Evolutionary conservation across 2,888 invertebrate genomes (phyloP), one percentile per base, ranked within the genome.

Genomic region (Drosophila macrothrix): DNA sequence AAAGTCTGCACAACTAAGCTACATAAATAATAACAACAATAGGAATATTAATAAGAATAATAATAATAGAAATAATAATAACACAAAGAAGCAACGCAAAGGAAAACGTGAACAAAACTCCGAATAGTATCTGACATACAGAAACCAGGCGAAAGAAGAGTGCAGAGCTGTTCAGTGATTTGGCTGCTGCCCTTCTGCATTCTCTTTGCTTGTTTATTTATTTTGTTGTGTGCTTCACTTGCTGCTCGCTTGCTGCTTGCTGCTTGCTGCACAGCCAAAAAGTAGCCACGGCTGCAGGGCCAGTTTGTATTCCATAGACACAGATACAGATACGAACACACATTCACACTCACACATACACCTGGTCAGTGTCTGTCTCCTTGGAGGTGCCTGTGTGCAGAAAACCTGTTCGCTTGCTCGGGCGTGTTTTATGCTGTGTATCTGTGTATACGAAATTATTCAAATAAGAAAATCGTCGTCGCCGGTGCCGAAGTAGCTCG

Each of bases 371-470:
- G 54, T 50, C 56, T 64, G 76, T 37, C 55, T 60, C 63, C 78
- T 81, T 78, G 25, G 46, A 46, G 25, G 46, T 22, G 46, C 46
- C 46, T 46, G 25, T 46, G 46, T 25, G 83, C 83, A 81, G 85
- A 90, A 85, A 90, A 86, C 90, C 85, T 90, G 85, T 85, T 85
- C 83, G 78, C 56, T 85, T 74, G 78, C 56, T 68, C 73, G 74
- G 85, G 73, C 76, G 76, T 84, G 82, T 82, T 70, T 73, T 67
- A 59, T 65, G 74, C 71, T 55, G 56, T 76, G 71, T 75, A 70
- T 85, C 70, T 85, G 60, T 80, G 64, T 78, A 83, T 81, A 83
- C 90, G 82, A 84, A 83, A 78, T 88, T 88, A 88, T 86, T 86
- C 82, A 86, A 86, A 86, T 88, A 90, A 85, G 85, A 86, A 86